Evolutionary conservation across 2,113 vertebrate species (phyloP).

Genomic region (Carettochelys insculpta): DNA sequence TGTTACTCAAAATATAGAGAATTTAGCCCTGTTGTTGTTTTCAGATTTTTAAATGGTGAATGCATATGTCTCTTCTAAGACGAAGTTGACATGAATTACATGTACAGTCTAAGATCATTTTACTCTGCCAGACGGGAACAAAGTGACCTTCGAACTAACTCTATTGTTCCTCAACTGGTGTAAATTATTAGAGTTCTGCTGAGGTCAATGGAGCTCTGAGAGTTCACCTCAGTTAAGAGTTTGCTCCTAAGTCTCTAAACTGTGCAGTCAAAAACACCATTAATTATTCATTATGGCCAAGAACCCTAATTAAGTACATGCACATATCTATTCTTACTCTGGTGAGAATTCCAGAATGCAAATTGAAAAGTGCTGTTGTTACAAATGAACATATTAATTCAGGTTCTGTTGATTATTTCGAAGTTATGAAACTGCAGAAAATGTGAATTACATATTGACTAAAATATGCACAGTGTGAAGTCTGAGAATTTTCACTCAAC

Average conservation of each 20-base stretch:
- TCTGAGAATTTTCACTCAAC: background rate
- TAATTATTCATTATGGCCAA: background rate
- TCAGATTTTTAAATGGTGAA: background rate
- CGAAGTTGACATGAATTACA: background rate
- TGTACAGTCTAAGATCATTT: background rate
- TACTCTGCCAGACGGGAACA: no score
- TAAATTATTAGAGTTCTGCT: no score
- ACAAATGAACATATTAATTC: background rate
- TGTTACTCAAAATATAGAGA: background rate
- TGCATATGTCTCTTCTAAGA: background rate
- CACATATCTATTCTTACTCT: background rate
- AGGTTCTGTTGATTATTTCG: background rate
- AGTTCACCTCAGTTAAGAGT: background rate
- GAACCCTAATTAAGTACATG: background rate
- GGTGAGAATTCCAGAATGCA: background rate
- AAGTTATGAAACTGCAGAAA: background rate
- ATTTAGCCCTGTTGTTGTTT: background rate
- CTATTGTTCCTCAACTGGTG: no score
- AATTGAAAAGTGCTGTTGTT: background rate
- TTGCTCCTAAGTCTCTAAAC: background rate
- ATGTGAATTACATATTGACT: background rate
- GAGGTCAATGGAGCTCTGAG: background rate
- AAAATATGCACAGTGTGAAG: background rate
- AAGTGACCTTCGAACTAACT: no score
- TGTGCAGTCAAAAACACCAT: background rate